Conservation (phyloP, 2,113 vertebrate genomes). For the Megaleporinus macrocephalus region DNA sequence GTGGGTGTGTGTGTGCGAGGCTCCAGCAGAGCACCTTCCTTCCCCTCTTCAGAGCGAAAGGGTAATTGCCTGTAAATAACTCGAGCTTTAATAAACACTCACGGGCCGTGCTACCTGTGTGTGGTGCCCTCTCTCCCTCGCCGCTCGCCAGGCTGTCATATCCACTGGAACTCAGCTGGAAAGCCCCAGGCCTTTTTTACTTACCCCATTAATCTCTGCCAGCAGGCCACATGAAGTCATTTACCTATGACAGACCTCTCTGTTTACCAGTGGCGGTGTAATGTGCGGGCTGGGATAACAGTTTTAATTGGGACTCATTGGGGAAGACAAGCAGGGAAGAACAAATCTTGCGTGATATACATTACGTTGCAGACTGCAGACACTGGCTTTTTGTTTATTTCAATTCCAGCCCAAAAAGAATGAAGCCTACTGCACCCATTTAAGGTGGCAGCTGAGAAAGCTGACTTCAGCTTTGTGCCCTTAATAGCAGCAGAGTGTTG, state of each 20-base stretch:
- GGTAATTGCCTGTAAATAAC: constrained; percentile 59
- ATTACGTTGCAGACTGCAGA: too few relatives aligned
- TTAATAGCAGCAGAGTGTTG: too few relatives aligned
- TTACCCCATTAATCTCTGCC: constrained; percentile 58
- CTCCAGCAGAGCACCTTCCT: constrained; percentile 14
- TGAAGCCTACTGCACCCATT: too few relatives aligned
- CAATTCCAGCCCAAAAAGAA: too few relatives aligned
- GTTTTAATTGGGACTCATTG: constrained; percentile 33
- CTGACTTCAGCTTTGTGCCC: too few relatives aligned
- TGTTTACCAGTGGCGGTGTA: constrained; percentile 44
- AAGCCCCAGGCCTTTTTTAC: constrained; percentile 28
- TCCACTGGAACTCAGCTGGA: constrained; percentile 49
- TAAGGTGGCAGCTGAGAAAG: too few relatives aligned
- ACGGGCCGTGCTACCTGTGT: constrained; percentile 34
- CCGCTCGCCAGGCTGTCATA: constrained; percentile 46
- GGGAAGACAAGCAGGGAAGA: not conserved
- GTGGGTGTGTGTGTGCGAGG: not conserved
- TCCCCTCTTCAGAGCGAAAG: constrained; percentile 37
- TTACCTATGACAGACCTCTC: constrained; percentile 48
- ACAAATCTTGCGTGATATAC: not conserved
- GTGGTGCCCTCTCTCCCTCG: not conserved
- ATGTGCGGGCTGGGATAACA: constrained; percentile 41
- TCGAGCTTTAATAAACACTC: constrained; percentile 52
- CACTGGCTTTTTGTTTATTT: too few relatives aligned
- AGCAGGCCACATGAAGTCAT: constrained; percentile 51